A percentile compares a stretch with the other conserved stretches of the same genome.
Conservation (phyloP, 2,888 invertebrate species). For the Lagria hirta region DNA sequence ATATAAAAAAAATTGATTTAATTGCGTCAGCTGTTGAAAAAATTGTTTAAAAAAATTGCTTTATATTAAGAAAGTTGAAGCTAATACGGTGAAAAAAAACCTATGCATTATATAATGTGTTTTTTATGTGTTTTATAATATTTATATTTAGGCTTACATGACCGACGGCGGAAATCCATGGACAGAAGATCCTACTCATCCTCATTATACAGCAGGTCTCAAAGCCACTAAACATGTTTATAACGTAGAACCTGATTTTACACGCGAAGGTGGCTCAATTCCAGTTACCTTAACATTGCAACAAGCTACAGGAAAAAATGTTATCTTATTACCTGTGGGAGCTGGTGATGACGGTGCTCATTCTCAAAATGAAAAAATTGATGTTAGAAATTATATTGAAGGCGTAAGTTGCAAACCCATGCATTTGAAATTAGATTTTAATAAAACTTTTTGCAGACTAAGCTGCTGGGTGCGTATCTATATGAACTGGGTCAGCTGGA, state of each 20-base stretch:
- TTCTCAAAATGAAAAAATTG: conserved; percentile 97
- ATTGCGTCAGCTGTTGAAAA: too few species aligned
- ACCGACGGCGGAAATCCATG: conserved; percentile 78
- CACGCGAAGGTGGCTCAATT: conserved; percentile 96
- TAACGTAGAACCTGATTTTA: conserved; percentile 88
- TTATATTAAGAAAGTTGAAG: too few species aligned
- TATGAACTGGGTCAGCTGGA: conserved; percentile 64
- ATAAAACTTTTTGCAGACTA: conserved; percentile 59
- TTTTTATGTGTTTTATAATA: too few species aligned
- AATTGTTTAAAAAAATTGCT: too few species aligned
- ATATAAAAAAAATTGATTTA: too few species aligned
- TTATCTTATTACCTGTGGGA: conserved; percentile 92
- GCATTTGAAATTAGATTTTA: too few species aligned
- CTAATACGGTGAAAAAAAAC: too few species aligned
- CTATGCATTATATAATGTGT: too few species aligned
- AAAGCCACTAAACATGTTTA: conserved; percentile 82
- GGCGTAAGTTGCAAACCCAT: conserved; percentile 68
- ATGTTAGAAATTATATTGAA: conserved; percentile 88
- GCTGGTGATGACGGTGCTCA: conserved; percentile 97
- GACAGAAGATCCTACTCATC: conserved; percentile 90
- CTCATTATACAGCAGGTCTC: conserved; percentile 88
- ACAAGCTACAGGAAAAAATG: conserved; percentile 90
- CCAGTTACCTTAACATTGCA: conserved; percentile 93
- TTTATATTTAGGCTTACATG: conserved; percentile 36
- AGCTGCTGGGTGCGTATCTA: conserved; percentile 87